A percentile compares a stretch with the other conserved stretches of the same genome.
phyloP scores from a whole-genome alignment of 2,888 invertebrate genomes.

The Petrolisthes manimaculis region DNA sequence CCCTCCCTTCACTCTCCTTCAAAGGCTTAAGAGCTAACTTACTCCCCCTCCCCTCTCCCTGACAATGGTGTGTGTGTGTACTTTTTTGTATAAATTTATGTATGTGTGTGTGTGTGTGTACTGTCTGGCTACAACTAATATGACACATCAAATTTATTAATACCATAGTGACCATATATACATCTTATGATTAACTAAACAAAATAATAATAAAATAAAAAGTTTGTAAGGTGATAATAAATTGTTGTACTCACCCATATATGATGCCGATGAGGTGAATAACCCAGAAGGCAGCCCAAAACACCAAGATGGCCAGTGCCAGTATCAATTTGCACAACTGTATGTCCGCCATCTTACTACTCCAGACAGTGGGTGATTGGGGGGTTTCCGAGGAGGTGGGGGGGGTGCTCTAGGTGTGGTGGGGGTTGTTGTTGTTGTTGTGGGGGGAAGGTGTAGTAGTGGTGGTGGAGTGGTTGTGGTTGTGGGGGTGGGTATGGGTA shows the following conservation, averaged over 20 bases:
- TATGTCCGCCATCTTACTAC: constrained; percentile 38
- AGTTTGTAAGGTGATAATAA: neutral
- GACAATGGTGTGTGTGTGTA: neutral
- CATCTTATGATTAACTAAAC: too few relatives aligned
- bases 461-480: neutral
- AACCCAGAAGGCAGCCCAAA: constrained; percentile 53
- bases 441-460: neutral
- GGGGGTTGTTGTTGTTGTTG: neutral
- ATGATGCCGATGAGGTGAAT: constrained; percentile 52
- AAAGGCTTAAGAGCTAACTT: neutral
- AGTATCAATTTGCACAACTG: constrained; percentile 34
- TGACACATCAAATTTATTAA: too few relatives aligned
- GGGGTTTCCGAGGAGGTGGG: neutral
- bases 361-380: neutral
- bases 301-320: constrained; percentile 40
- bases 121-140: too few relatives aligned
- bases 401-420: neutral
- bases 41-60: neutral
- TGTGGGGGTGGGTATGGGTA: neutral
- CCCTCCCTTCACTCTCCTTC: constrained; percentile 13
- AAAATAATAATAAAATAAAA: neutral
- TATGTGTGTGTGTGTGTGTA: too few relatives aligned
- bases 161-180: too few relatives aligned
- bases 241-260: constrained; percentile 58
- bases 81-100: too few relatives aligned